Evolutionary conservation across 2,113 vertebrate genomes (phyloP).

Genomic region (Clarias gariepinus): DNA sequence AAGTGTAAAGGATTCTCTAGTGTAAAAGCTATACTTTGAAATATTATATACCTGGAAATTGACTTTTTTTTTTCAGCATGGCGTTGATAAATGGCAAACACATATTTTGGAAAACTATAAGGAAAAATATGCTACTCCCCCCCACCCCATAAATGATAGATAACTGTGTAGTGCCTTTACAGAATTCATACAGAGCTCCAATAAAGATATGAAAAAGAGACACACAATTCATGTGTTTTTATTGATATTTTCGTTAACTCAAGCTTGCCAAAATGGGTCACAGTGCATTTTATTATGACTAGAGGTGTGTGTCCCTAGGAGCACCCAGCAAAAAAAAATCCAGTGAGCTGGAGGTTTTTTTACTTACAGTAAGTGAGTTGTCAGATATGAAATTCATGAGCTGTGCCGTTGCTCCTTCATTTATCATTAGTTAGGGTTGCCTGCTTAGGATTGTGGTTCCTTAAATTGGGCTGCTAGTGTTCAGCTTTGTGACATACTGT

Average conservation of each 20-base stretch:
- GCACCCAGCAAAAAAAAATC: not conserved
- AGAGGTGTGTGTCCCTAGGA: not conserved
- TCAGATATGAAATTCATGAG: not conserved
- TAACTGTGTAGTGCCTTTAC: not conserved
- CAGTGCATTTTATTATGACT: not conserved
- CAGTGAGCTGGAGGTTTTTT: not conserved
- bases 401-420: not conserved
- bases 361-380: not conserved
- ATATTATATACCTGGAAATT: not conserved
- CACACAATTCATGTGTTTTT: not conserved
- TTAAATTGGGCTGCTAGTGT: too few species aligned
- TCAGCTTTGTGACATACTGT: not conserved
- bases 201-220: constrained; percentile 2
- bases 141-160: not conserved
- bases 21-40: not conserved
- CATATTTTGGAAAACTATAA: not conserved
- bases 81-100: not conserved
- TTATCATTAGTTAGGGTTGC: not conserved
- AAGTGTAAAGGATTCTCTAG: not conserved
- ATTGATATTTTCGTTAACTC: not conserved
- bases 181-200: not conserved
- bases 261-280: not conserved
- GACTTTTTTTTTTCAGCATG: not conserved
- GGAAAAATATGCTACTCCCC: not conserved
- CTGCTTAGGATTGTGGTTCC: not conserved